Evolutionary conservation across 2,113 vertebrate genomes (phyloP), one percentile per base, ranked within the genome.

Genomic region (Pteropus alecto): DNA sequence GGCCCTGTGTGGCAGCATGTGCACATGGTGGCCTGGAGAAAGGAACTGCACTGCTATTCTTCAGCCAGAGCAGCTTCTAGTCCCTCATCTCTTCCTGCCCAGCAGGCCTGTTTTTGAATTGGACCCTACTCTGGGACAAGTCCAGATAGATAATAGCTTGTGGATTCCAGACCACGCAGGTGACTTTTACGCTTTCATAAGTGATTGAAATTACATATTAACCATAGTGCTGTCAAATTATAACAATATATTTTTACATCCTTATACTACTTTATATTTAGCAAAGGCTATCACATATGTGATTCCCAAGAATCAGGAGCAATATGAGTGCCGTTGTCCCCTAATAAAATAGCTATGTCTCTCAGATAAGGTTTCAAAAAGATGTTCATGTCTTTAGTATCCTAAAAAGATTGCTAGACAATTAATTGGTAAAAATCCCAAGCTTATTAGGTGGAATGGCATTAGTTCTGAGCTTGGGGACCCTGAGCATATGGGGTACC

Each of bases 401-500:
- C 73, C 58, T 76, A 35, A 82, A 88, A 93, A 48, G 43, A 92
- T 43, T 46, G 24, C 46, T 83, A 73, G 28, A 89, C 77, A 93
- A 68, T 93, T 92, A 94, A 88, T 82, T 98, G 95, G 91, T 82
- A 86, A 93, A 92, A 79, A 95, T 54, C 91, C 48, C 56, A 70
- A 70, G 14, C 68, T 94, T 67, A 91, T 91, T 91, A 88, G 56
- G 86, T 89, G 90, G 87, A 96, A 91, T 65, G 89, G 61, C 86
- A 91, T 90, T 88, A 35, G 38, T 46, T 73, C 38, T 89, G 89
- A 89, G 94, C 96, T 71, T 63, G 35, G 91, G 88, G 82, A 96
- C 77, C 30, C 63, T 65, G 88, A 95, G 83, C 97, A 97, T 95
- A 97, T 95, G 96, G 84, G 96, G 96, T 74, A 96, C 93, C 97